These are phyloP conservation scores for Pterophyllum scalare DNA, from an alignment of 2,113 vertebrate genomes.

Conservation along the genomic window DNA sequence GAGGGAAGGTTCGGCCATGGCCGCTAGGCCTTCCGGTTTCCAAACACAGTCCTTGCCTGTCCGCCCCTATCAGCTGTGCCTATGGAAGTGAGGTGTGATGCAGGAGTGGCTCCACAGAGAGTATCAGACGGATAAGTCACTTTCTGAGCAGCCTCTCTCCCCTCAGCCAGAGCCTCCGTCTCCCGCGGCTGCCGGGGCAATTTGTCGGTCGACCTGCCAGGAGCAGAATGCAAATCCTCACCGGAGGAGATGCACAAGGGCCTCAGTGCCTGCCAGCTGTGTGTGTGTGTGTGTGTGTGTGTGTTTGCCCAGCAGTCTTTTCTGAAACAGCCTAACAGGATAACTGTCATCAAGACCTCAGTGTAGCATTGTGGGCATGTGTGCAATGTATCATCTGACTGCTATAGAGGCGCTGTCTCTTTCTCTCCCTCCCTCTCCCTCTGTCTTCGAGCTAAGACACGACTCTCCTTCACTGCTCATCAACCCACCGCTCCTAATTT, in stretches of 20 bases:
- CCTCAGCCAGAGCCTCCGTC: conserved; percentile 71
- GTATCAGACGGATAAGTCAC: conserved; percentile 57
- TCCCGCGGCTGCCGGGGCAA: conserved; percentile 76
- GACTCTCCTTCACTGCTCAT: conserved; percentile 82
- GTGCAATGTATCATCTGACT: conserved; percentile 56
- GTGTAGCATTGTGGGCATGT: conserved; percentile 47
- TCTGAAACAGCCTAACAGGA: conserved; percentile 67
- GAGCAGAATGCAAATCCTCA: conserved; percentile 83
- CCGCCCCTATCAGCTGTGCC: conserved; percentile 40
- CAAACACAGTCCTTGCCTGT: conserved; percentile 50
- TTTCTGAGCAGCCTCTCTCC: conserved; percentile 58
- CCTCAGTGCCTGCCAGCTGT: conserved; percentile 67
- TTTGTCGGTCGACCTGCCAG: conserved; percentile 85
- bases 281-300: conserved; percentile 32
- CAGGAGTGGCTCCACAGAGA: conserved; percentile 68
- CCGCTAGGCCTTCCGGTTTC: conserved; percentile 66
- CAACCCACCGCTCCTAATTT: conserved; percentile 79
- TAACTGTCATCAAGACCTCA: conserved; percentile 73
- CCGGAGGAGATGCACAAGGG: conserved; percentile 74
- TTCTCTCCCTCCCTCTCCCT: conserved; percentile 28
- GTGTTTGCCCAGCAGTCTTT: conserved; percentile 58
- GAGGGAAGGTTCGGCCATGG: conserved; percentile 63
- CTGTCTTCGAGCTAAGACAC: conserved; percentile 57
- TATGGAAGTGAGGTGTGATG: conserved; percentile 59
- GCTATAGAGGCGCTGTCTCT: conserved; percentile 32